Evolutionary conservation across 2,113 vertebrate genomes (phyloP).

Genomic region (Mesitornis unicolor): DNA sequence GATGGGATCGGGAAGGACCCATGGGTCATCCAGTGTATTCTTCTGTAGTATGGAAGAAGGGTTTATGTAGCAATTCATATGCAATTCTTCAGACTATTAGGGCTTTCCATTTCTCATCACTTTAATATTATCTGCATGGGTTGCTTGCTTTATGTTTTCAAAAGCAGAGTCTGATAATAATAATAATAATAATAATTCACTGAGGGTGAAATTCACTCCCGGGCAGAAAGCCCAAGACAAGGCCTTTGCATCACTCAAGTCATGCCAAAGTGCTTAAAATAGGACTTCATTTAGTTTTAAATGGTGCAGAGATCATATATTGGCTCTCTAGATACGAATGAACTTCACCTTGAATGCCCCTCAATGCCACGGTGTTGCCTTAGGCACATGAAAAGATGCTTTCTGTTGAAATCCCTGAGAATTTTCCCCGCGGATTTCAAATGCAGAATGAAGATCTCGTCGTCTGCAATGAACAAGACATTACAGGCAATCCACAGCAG

Average conservation of each 20-base stretch:
- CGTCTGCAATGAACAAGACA: not conserved
- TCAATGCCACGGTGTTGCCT: accelerated
- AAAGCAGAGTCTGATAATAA: not conserved
- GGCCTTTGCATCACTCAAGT: not conserved
- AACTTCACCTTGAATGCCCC: not conserved
- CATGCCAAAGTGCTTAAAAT: not conserved
- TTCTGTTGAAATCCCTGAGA: not conserved
- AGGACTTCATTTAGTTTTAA: not conserved
- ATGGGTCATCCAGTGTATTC: not conserved
- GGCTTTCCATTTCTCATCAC: not conserved
- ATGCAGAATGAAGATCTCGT: not conserved
- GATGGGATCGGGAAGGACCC: not conserved
- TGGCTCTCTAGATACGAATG: not conserved
- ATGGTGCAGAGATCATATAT: not conserved
- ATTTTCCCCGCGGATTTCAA: not conserved
- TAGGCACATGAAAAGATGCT: not conserved
- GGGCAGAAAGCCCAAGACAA: not conserved
- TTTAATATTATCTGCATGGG: not conserved
- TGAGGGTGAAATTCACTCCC: not conserved
- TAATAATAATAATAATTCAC: not conserved
- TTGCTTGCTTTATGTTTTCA: not conserved
- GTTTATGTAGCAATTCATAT: not conserved
- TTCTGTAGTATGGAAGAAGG: not conserved
- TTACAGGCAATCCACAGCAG: not conserved
- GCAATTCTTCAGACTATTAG: not conserved